These are phyloP conservation scores for Gadus chalcogrammus DNA, from an alignment of 2,113 vertebrate genomes.

Conservation along the genomic window DNA sequence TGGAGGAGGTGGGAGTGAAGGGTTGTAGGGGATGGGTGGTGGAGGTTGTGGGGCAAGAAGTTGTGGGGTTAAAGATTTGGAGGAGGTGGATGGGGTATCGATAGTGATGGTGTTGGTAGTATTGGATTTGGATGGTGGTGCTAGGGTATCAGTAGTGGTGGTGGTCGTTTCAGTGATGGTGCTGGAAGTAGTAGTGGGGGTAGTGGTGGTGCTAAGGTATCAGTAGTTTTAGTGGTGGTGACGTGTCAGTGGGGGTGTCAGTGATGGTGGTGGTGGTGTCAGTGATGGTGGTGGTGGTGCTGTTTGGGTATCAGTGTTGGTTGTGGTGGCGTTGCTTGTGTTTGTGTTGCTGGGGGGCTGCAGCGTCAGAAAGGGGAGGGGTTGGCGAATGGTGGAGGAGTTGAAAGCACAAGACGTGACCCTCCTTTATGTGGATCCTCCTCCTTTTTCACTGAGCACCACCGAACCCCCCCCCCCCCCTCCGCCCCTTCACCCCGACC, in stretches of 20 bases:
- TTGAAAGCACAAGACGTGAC: conserved; percentile 71
- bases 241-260: too few relatives aligned
- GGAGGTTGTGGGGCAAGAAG: conserved; percentile 16
- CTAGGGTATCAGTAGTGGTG: conserved; percentile 29
- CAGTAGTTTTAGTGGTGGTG: too few relatives aligned
- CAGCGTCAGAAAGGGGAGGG: conserved; percentile 67
- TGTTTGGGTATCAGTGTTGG: conserved; percentile 16
- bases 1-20: conserved; percentile 60
- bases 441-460: conserved; percentile 73
- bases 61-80: conserved; percentile 48
- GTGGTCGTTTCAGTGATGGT: conserved; percentile 58
- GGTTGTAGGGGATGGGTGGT: conserved; percentile 57
- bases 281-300: conserved; percentile 53
- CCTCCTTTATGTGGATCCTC: conserved; percentile 66
- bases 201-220: too few relatives aligned
- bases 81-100: too few relatives aligned
- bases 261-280: conserved; percentile 12
- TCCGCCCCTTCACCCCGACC: neutral
- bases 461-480: conserved; percentile 47
- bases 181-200: conserved; percentile 60
- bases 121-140: conserved; percentile 43
- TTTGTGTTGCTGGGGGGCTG: conserved; percentile 64
- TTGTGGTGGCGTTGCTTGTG: conserved; percentile 61
- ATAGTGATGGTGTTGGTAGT: conserved; percentile 14
- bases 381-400: conserved; percentile 44